Evolutionary conservation across 1,140 invertebrate species (phyloP), one percentile per base, ranked within the genome.

Genomic region (Phenacoccus solenopsis): DNA sequence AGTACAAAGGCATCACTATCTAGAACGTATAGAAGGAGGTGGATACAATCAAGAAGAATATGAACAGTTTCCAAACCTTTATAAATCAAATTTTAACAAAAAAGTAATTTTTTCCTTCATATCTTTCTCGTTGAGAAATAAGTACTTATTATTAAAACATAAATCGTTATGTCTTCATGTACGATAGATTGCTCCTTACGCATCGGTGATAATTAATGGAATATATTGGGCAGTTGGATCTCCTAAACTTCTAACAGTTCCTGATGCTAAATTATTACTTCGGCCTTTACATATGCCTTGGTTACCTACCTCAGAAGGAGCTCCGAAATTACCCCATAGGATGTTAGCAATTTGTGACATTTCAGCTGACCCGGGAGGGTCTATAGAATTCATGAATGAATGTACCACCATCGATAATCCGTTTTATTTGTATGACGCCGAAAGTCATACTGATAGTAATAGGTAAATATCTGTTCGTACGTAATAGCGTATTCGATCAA

Each of bases 331-430:
- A 64, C 95, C 96, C 0, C 94, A 98, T 78, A 81, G 89, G 74
- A 90, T 92, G 86, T 78, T 94, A 71, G 91, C 87, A 5, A 96
- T 99, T 76, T 99, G 96, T 79, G 97, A 99, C 78, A 98, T 99
- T 75, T 96, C 93, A 1, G 97, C 97, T 1, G 98, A 99, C 82
- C 97, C 97, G 0, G 96, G 96, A 16, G 96, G 96, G 61, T 98
- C 95, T 22, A 98, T 99, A 70, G 97, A 99, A 81, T 99, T 99
- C 76, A 98, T 99, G 96, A 96, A 96, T 75, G 96, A 99, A 77
- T 99, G 96, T 76, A 99, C 98, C 0, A 99, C 96, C 0, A 99
- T 99, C 68, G 97, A 99, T 76, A 97, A 93, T 16, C 97, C 97
- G 0, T 99, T 99, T 79, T 98, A 93, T 78, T 83, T 99, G 0